Evolutionary conservation across 1,140 invertebrate species (phyloP).

Genomic region (Eurosta solidaginis): DNA sequence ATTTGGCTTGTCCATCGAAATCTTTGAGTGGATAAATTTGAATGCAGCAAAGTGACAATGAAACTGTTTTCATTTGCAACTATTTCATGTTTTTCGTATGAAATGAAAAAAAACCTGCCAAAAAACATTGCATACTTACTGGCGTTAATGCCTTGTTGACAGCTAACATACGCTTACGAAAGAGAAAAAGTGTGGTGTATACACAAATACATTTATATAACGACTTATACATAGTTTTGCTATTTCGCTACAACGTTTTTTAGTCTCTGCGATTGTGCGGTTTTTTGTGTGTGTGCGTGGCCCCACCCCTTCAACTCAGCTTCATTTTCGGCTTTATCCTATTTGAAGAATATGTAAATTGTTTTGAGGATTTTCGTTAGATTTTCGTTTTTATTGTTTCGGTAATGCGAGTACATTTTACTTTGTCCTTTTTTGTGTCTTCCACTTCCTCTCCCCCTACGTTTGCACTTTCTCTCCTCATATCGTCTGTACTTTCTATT

Average conservation of each 20-base stretch:
- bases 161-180: neutral
- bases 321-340: constrained; percentile 16
- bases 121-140: neutral
- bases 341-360: constrained; percentile 31
- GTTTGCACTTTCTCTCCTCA: neutral
- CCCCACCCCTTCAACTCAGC: neutral
- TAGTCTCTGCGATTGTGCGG: neutral
- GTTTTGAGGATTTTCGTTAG: constrained; percentile 29
- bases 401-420: constrained; percentile 28
- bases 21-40: constrained; percentile 24
- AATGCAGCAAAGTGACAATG: constrained; percentile 23
- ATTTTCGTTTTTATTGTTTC: constrained; percentile 25
- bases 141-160: constrained; percentile 26
- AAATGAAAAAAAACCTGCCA: neutral
- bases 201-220: neutral
- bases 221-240: neutral
- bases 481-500: neutral
- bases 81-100: neutral
- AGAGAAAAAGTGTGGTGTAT: too few species aligned
- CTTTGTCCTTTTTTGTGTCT: neutral
- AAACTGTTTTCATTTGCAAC: constrained; percentile 24
- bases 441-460: neutral
- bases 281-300: neutral
- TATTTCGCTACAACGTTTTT: neutral
- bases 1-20: constrained; percentile 6